phyloP scores from a whole-genome alignment of 2,888 invertebrate genomes.

The Erebia aethiops region DNA sequence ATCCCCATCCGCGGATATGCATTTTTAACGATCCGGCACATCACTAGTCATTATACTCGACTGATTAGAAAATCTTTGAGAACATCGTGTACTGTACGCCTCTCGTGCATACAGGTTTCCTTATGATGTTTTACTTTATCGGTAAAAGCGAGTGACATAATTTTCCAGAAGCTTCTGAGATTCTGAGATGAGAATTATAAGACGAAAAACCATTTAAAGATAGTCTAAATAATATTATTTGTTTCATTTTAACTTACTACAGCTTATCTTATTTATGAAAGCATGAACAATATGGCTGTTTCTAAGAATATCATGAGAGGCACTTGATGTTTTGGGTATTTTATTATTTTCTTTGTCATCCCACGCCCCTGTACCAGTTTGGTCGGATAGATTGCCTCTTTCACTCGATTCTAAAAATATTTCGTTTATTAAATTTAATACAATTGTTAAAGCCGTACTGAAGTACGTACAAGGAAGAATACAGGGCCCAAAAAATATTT shows the following conservation, averaged over 20 bases:
- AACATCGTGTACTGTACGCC: no score
- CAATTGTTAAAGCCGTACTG: neutral
- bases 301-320: neutral
- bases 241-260: neutral
- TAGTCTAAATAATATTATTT: no score
- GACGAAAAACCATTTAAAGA: no score
- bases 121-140: no score
- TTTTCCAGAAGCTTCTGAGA: no score
- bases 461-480: neutral
- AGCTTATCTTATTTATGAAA: neutral
- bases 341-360: neutral
- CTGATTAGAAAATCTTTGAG: no score
- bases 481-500: neutral
- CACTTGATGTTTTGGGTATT: neutral
- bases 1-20: no score
- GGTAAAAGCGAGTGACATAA: no score
- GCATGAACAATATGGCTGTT: neutral
- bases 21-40: no score
- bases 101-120: no score
- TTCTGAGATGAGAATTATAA: no score
- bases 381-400: neutral
- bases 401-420: neutral
- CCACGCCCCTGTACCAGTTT: neutral
- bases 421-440: neutral
- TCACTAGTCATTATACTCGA: no score